These are phyloP conservation scores for Brachyptera putata DNA, from an alignment of 2,888 invertebrate species.

Conservation along the genomic window DNA sequence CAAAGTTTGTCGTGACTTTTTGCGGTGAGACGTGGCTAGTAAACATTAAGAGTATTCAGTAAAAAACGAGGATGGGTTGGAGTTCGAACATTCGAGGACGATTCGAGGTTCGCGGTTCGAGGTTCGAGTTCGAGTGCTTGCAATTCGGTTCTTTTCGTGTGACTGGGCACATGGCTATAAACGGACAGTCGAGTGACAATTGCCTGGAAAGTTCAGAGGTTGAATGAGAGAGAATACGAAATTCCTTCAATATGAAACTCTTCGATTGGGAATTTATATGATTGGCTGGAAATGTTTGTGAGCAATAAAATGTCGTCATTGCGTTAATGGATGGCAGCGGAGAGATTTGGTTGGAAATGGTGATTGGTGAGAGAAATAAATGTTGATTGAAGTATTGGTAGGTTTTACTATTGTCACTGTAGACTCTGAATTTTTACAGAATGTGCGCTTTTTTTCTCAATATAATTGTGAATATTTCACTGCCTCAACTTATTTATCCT, in stretches of 20 bases:
- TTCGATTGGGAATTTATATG: background rate
- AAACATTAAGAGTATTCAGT: background rate
- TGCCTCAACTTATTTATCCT: too few species aligned
- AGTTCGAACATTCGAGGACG: background rate
- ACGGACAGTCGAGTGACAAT: background rate
- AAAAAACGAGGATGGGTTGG: background rate
- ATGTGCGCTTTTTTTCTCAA: too few species aligned
- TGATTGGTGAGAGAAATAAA: too few species aligned
- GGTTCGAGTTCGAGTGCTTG: background rate
- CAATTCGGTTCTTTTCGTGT: background rate
- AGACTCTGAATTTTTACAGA: too few species aligned
- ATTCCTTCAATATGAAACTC: background rate
- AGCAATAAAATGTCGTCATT: too few species aligned
- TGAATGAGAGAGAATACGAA: conserved; percentile 2
- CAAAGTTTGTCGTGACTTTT: conserved; percentile 1
- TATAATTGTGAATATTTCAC: too few species aligned
- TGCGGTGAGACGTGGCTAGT: background rate
- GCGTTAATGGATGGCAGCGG: too few species aligned
- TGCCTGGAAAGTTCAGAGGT: background rate
- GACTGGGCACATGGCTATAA: background rate
- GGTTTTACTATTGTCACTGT: too few species aligned
- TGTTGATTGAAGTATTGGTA: too few species aligned
- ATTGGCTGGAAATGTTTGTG: too few species aligned
- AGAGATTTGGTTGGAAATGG: too few species aligned
- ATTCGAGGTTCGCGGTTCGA: background rate